Evolutionary conservation across 2,797 vertebrate genomes (phyloP).

Genomic region (Arctocebus calabarensis): DNA sequence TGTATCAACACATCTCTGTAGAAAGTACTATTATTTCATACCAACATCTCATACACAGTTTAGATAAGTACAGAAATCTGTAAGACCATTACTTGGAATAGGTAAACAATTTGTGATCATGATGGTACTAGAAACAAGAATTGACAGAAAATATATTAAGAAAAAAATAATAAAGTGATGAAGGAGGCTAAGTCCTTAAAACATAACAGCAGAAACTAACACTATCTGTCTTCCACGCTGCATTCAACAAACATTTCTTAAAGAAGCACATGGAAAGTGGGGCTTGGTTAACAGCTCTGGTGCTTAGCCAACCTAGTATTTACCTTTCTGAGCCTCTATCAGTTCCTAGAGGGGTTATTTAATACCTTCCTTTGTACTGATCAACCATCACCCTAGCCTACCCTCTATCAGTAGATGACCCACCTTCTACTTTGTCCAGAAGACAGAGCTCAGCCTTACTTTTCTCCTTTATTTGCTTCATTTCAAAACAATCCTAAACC

Average conservation of each 20-base stretch:
- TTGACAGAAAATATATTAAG: not conserved
- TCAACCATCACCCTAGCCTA: not conserved
- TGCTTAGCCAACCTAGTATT: not conserved
- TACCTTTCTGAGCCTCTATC: not conserved
- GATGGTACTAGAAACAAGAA: not conserved
- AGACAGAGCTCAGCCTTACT: not conserved
- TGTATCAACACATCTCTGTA: not conserved
- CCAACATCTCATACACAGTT: not conserved
- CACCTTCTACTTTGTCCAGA: not conserved
- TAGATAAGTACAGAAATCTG: not conserved
- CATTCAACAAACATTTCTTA: not conserved
- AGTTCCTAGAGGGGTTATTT: not conserved
- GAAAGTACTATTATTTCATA: conserved; percentile 38
- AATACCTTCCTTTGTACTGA: not conserved
- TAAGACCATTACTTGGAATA: not conserved
- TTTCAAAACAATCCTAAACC: not conserved
- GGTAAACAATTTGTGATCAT: not conserved
- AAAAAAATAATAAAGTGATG: not conserved
- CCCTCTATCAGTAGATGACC: not conserved
- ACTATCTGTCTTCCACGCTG: not conserved
- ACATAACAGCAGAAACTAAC: not conserved
- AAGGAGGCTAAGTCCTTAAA: conserved; percentile 16
- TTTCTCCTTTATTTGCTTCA: not conserved
- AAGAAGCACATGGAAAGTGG: not conserved
- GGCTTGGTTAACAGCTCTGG: accelerated